Base-by-base conservation (phyloP, 2,888 invertebrate genomes). In the Nymphalis polychloros region DNA sequence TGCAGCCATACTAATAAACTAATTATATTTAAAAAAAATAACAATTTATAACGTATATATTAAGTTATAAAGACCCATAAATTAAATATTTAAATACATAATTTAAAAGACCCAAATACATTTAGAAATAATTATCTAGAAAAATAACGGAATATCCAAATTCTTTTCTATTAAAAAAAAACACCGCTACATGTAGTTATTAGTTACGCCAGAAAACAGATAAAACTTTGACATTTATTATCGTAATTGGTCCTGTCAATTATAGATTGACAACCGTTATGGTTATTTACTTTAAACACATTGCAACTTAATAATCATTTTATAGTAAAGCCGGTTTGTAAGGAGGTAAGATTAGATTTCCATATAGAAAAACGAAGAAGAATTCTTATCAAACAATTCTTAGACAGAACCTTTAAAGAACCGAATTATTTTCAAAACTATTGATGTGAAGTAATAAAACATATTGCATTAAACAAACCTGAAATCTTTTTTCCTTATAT, bases 401-500 rank as follows among this genome's bases (percentile, higher is more conserved):
- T 41, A 41, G 20, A 49, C 27, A 27, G 27, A 27, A 31, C 6
- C 6, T 31, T 19, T 53, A 23, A 17, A 35, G 41, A 2, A 19
- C 1, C 8, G 8, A 35, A 35, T 35, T 35, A 57, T 35, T 57
- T n/a, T 6, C 16, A 27, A 35, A 55, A 31, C 31, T 10, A 13
- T 41, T 10, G 16, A 19, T 19, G n/a, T 7, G 16, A 31, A 41
- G 41, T n/a, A 57, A 41, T 16, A 31, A 55, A 8, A 55, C 10
- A 16, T 53, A 61, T 17, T 27, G 52, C 17, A 23, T 59, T 35
- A 59, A 57, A 64, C 46, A 49, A n/a, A 47, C 31, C 57, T 46
- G 60, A 69, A 47, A 59, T 61, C 10, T 62, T 62, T 48, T 27
- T 35, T 19, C 46, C 46, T 62, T 68, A 63, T 63, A 52, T 23